Percentiles rank a stretch among this genome's conserved stretches.
phyloP scores from a whole-genome alignment of 2,888 invertebrate species.

The Apodemia zela region DNA sequence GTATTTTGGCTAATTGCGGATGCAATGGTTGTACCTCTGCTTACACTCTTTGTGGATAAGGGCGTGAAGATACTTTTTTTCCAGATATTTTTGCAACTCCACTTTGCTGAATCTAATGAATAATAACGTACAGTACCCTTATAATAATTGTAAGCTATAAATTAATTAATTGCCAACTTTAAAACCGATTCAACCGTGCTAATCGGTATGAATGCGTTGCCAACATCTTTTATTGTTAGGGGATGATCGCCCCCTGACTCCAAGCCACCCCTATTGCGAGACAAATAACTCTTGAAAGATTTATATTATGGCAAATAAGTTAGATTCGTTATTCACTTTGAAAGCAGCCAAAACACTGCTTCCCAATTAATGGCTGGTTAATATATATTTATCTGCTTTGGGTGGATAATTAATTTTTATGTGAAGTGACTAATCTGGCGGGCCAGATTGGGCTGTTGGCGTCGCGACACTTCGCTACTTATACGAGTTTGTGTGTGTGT shows the following conservation, averaged over 20 bases:
- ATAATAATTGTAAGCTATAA: not conserved
- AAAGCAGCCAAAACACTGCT: not conserved
- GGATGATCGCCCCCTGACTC: slow-evolving; percentile 40
- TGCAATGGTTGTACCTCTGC: no score
- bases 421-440: no score
- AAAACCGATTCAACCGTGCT: slow-evolving; percentile 32
- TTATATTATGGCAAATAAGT: not conserved
- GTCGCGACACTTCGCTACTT: no score
- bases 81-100: no score
- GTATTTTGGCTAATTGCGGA: no score
- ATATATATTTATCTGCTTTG: no score
- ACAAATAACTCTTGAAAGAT: slow-evolving; percentile 4
- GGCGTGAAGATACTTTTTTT: no score
- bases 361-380: not conserved
- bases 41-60: no score
- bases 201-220: slow-evolving; percentile 62
- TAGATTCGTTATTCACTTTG: not conserved
- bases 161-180: slow-evolving; percentile 31
- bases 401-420: no score
- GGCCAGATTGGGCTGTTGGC: no score
- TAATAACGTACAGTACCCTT: not conserved
- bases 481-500: no score
- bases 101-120: not conserved
- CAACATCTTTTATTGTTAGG: slow-evolving; percentile 60
- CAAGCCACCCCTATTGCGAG: slow-evolving; percentile 3